Base-by-base conservation (phyloP, 92 coral and sea anemone genomes). In the Plumapathes pennacea region DNA sequence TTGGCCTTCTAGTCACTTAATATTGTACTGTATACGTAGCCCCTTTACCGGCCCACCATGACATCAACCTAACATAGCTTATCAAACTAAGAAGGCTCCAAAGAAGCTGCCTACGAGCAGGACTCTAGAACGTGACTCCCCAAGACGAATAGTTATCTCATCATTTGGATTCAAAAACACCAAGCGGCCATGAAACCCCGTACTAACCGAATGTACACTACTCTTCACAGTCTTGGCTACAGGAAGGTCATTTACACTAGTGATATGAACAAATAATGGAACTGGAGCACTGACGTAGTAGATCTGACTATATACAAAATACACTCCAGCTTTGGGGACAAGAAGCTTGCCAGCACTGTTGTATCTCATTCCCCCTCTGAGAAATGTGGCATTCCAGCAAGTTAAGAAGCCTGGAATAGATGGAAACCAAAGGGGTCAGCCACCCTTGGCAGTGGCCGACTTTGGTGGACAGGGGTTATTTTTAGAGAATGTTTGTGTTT, bases 391-490 rank as follows among this genome's bases (percentile, higher is more conserved):
- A 22, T 40, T 64, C 71, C 71, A 64, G 27, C 39, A 57, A 14
- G 71, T 50, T 64, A 64, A 39, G 59, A 64, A 49, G 71, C 71
- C 71, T 64, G 60, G 37, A 19, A 48, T 37, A n/a, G n/a, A 21
- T 36, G 37, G 32, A 47, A 62, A 62, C 69, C 69, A 62, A 62
- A 62, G 69, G n/a, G 33, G 69, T 62, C 22, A 61, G 51, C 40
- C 59, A 64, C 71, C n/a, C 51, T 64, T 64, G 71, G 71, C 27
- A 25, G 48, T 19, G 71, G 59, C 71, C 57, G 58, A 26, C 59
- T 64, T n/a, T n/a, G n/a, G n/a, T n/a, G n/a, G n/a, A n/a, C n/a
- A n/a, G n/a, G n/a, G n/a, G n/a, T n/a, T n/a, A n/a, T n/a, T n/a
- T n/a, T n/a, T n/a, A n/a, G n/a, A n/a, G n/a, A n/a, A n/a, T n/a